Base-by-base conservation (phyloP, 2,888 invertebrate genomes). In the Antitype chi region DNA sequence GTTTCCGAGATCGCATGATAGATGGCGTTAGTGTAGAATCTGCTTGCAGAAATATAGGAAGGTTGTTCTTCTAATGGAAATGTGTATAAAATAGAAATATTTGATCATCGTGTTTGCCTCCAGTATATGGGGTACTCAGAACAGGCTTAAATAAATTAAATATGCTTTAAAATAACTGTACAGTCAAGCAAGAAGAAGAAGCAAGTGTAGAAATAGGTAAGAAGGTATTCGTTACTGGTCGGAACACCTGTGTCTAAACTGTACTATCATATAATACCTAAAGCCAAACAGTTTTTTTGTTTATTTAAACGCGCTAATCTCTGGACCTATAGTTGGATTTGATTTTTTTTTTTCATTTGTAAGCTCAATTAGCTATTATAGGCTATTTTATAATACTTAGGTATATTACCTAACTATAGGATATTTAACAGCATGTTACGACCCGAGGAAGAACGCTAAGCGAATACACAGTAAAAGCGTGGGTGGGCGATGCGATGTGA, bases 11-110 rank as follows among this genome's bases (percentile, higher is more conserved):
- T 32, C 38, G 68, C 13, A 20, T 71, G 77, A 70, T 70, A 89
- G 89, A 81, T 89, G 89, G 89, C 89, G 82, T 38, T 76, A 55
- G 62, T 69, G 28, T 59, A 52, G 17, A 52, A 57, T 7, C 5
- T 38, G 15, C 38, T 23, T 47, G 62, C 7, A 28, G 17, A 25
- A 77, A 38, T 25, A 66, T 32, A 47, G 43, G 8, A 9, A 9
- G 32, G 32, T 32, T 32, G 32, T 32, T 32, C 32, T 32, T 32
- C 32, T 9, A 28, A 23, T 9, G 23, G 17, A 52, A 67, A 32
- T 53, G 6, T 7, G 3, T 32, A 17, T 1, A 49, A 1, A 47
- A 43, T 43, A 64, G 17, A 47, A 66, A 66, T 47, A 20, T 6
- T 5, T n/a, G 4, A 20, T 23, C 9, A 23, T 23, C 23, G 15